phyloP scores from a whole-genome alignment of 2,797 vertebrate species.

The Sylvia borin region DNA sequence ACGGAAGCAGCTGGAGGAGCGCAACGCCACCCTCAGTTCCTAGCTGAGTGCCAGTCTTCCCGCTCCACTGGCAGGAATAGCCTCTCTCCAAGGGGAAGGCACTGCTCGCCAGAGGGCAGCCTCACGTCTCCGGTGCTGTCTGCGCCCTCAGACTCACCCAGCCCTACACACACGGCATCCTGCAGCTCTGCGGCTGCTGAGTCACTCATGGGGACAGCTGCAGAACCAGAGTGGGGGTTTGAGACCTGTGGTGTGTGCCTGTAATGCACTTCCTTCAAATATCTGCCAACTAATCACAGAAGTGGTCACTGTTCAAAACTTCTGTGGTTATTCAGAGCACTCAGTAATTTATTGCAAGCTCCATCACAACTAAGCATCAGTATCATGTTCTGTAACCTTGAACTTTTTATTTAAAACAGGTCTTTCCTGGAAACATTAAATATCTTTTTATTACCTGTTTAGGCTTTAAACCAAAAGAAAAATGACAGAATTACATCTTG shows the following conservation, averaged over 20 bases:
- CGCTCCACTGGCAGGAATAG: rapidly evolving
- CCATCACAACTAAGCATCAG: not conserved
- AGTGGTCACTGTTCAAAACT: not conserved
- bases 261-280: not conserved
- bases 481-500: not conserved
- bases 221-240: not conserved
- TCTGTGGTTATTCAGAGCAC: not conserved
- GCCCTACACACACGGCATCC: not conserved
- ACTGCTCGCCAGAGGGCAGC: not conserved
- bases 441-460: not conserved
- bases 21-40: not conserved
- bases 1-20: conserved; percentile 69
- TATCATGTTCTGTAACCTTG: not conserved
- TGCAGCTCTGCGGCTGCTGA: not conserved
- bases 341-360: not conserved
- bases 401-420: not conserved
- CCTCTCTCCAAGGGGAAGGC: not conserved
- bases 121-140: not conserved
- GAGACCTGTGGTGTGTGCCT: rapidly evolving
- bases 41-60: not conserved
- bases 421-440: not conserved
- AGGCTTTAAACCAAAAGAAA: not conserved
- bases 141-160: rapidly evolving
- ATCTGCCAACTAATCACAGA: not conserved
- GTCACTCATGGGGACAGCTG: rapidly evolving